phyloP scores from a whole-genome alignment of 2,888 invertebrate genomes.

The Papilio protenor region DNA sequence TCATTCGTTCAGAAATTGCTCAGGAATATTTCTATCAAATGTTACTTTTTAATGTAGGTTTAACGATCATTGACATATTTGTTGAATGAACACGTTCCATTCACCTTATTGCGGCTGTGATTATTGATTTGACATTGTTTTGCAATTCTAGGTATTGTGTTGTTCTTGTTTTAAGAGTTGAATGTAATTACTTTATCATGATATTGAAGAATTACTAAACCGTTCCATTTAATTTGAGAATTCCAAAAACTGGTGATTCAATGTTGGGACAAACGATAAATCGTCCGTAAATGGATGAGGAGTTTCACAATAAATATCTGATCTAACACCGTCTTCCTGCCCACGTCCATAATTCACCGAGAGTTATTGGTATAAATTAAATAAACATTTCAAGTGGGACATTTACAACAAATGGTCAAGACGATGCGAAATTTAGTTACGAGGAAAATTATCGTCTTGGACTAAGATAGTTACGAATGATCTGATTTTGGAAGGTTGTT shows the following conservation, averaged over 20 bases:
- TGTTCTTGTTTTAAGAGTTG: background rate
- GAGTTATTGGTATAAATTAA: slow-evolving; percentile 81
- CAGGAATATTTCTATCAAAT: slow-evolving; percentile 10
- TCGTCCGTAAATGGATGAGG: slow-evolving; percentile 72
- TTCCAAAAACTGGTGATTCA: slow-evolving; percentile 42
- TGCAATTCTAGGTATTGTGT: background rate
- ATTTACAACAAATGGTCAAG: slow-evolving; percentile 72
- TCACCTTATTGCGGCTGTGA: background rate
- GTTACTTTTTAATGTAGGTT: slow-evolving; percentile 9
- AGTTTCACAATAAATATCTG: slow-evolving; percentile 78
- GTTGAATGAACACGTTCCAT: background rate
- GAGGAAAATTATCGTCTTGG: slow-evolving; percentile 61
- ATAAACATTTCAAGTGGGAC: slow-evolving; percentile 80
- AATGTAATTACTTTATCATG: background rate
- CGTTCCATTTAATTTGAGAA: slow-evolving; percentile 42
- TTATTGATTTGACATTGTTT: background rate
- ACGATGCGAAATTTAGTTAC: slow-evolving; percentile 68
- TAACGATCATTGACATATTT: background rate
- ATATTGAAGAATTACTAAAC: background rate
- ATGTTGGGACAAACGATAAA: slow-evolving; percentile 63
- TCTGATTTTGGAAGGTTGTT: slow-evolving; percentile 34
- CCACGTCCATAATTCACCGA: slow-evolving; percentile 78
- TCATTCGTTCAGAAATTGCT: slow-evolving; percentile 25
- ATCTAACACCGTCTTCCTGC: slow-evolving; percentile 80
- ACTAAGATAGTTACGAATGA: slow-evolving; percentile 51